Conservation (phyloP, 2,113 vertebrate species). For the Phalacrocorax pelagicus region DNA sequence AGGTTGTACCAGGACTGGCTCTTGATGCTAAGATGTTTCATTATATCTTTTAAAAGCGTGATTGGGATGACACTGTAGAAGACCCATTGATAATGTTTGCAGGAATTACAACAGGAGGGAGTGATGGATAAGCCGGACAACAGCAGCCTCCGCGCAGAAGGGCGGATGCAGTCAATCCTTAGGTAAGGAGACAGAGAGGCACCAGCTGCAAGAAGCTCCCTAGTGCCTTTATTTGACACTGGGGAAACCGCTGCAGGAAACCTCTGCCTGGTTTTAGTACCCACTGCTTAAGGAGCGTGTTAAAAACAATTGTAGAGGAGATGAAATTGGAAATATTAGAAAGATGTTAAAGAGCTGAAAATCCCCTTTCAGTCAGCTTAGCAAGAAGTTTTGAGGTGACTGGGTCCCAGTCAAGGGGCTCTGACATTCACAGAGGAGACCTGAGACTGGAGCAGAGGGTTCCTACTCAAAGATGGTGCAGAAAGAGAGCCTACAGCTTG, state of each 20-base stretch:
- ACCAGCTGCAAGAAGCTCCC: not conserved
- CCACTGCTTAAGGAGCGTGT: not conserved
- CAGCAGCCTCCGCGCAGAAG: not conserved
- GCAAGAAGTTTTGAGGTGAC: not conserved
- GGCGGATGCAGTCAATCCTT: not conserved
- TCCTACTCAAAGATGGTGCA: rapidly evolving
- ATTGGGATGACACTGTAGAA: not conserved
- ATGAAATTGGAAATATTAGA: not conserved
- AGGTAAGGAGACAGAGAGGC: not conserved
- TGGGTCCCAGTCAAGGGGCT: not conserved
- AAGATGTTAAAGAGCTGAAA: not conserved
- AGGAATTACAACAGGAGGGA: not conserved
- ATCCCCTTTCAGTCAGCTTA: not conserved
- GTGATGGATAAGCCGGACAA: not conserved
- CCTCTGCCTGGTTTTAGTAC: not conserved
- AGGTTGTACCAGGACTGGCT: not conserved
- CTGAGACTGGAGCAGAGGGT: not conserved
- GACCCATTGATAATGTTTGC: not conserved
- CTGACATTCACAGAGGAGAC: not conserved
- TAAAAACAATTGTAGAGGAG: not conserved
- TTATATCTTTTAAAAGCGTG: not conserved
- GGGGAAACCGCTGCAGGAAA: not conserved
- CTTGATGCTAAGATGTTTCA: not conserved
- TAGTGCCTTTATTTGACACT: too few relatives aligned
- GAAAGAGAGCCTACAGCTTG: not conserved